Base-by-base conservation (phyloP, 1,140 invertebrate species). In the Lucilia cuprina region DNA sequence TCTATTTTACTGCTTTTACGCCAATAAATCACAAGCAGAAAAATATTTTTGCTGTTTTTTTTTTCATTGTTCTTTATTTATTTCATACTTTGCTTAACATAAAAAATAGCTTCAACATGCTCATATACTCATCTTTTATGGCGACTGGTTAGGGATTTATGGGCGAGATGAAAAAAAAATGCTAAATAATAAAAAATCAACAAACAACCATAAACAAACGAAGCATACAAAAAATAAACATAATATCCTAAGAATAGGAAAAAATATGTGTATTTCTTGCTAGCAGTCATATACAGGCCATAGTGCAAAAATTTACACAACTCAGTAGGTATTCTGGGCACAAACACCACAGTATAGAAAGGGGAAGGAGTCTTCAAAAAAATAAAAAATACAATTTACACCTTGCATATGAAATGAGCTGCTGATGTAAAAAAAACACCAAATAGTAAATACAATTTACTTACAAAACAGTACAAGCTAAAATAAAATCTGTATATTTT, bases 1-100 rank as follows among this genome's bases (percentile, higher is more conserved):
- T 78, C 75, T 35, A 35, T 78, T 78, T 78, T 78, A 78, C 75
- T 78, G 75, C 75, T 47, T 41, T 78, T 78, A 78, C 75, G 75
- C 75, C 75, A 78, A 78, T 78, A 78, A 78, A 78, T 78, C 75
- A 78, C 75, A n/a, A 41, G 41, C 75, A 78, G 35, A 35, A 47
- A 78, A 78, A 35, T 34, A 78, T 78, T 41, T 78, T 78, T 19
- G 7, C 25, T 41, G 75, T n/a, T 35, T 41, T 35, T 78, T 78
- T 19, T 41, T n/a, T n/a, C n/a, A n/a, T n/a, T 41, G 17, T 78
- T 2, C 7, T 35, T 75, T 34, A 34, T 34, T 30, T 17, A 34
- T 34, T 30, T 17, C 74, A 75, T 75, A 34, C 34, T 12, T 41
- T 41, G 35, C 34, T 41, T 41, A 41, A 41, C 41, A 41, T 41